Conservation (phyloP, 2,888 invertebrate genomes). For the Drosophila quinaria region DNA sequence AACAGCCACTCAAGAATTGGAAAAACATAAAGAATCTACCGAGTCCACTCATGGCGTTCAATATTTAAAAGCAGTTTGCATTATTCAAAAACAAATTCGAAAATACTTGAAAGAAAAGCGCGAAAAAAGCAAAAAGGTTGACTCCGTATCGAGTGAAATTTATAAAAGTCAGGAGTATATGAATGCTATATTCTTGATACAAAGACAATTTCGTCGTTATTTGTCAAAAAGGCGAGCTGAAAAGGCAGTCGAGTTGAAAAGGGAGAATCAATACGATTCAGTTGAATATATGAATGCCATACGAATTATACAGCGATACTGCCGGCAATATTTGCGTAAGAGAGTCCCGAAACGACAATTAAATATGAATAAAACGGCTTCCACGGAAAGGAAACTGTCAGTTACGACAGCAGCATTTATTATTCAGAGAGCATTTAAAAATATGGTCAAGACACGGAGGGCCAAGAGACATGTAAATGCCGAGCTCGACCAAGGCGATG, state of each 20-base stretch:
- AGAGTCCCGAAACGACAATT: conserved; percentile 22
- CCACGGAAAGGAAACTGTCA: conserved; percentile 34
- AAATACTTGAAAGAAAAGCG: conserved; percentile 50
- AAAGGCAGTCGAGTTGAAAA: not conserved
- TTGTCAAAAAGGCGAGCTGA: conserved; percentile 39
- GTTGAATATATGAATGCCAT: conserved; percentile 70
- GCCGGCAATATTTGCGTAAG: conserved; percentile 60
- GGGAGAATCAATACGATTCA: conserved; percentile 34
- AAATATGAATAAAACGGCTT: not conserved
- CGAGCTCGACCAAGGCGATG: conserved; percentile 50
- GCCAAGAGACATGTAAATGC: conserved; percentile 38
- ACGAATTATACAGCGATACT: conserved; percentile 75
- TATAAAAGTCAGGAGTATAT: conserved; percentile 46
- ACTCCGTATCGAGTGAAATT: not conserved
- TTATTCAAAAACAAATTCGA: conserved; percentile 56
- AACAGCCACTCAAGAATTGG: not conserved
- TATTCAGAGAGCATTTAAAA: conserved; percentile 88
- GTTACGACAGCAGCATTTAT: conserved; percentile 83
- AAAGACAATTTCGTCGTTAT: conserved; percentile 51
- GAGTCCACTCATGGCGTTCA: not conserved
- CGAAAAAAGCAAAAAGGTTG: not conserved
- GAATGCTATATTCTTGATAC: conserved; percentile 55
- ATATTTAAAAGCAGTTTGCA: conserved; percentile 52
- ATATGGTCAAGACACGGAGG: conserved; percentile 54
- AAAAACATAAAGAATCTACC: not conserved